Evolutionary conservation across 1,140 invertebrate genomes (phyloP).

Genomic region (Andrena cerasifolii): DNA sequence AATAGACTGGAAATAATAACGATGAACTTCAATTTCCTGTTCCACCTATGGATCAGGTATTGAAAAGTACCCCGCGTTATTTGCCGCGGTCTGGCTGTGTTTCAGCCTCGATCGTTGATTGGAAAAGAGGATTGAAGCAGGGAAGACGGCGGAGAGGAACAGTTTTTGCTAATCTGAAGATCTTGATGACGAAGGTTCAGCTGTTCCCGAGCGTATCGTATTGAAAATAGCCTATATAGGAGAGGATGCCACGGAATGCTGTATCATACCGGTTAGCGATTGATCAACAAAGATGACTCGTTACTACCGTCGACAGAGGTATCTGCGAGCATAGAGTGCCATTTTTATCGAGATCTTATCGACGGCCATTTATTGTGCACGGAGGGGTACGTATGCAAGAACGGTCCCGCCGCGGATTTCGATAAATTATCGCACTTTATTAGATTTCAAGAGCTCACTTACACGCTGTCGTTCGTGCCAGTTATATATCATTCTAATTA

Average conservation of each 20-base stretch:
- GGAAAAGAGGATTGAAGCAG: slow-evolving; percentile 1
- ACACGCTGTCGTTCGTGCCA: background rate
- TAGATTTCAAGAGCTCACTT: background rate
- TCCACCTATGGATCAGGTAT: slow-evolving; percentile 3
- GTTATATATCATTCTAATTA: slow-evolving; percentile 11
- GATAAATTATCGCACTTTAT: background rate
- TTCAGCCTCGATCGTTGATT: slow-evolving; percentile 5
- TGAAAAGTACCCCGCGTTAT: slow-evolving; percentile 14
- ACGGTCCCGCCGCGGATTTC: background rate
- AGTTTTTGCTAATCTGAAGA: slow-evolving; percentile 45
- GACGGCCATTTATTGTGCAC: slow-evolving; percentile 19
- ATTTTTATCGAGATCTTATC: slow-evolving; percentile 43
- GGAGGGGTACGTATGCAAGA: slow-evolving; percentile 7
- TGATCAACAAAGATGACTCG: slow-evolving; percentile 54
- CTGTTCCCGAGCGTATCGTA: slow-evolving; percentile 38
- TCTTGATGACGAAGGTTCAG: slow-evolving; percentile 44
- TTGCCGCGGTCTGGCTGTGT: slow-evolving; percentile 2
- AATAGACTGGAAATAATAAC: slow-evolving; percentile 8
- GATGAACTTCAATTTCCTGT: slow-evolving; percentile 38
- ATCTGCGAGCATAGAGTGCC: background rate
- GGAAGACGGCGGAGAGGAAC: background rate
- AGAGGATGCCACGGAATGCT: slow-evolving; percentile 31
- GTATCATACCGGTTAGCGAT: slow-evolving; percentile 46
- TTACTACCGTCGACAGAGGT: slow-evolving; percentile 43
- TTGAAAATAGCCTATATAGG: slow-evolving; percentile 34